Percentiles rank a stretch among this genome's conserved stretches.
These are phyloP conservation scores for Bothrops jararaca DNA, from an alignment of 2,113 vertebrate species.

Conservation along the genomic window DNA sequence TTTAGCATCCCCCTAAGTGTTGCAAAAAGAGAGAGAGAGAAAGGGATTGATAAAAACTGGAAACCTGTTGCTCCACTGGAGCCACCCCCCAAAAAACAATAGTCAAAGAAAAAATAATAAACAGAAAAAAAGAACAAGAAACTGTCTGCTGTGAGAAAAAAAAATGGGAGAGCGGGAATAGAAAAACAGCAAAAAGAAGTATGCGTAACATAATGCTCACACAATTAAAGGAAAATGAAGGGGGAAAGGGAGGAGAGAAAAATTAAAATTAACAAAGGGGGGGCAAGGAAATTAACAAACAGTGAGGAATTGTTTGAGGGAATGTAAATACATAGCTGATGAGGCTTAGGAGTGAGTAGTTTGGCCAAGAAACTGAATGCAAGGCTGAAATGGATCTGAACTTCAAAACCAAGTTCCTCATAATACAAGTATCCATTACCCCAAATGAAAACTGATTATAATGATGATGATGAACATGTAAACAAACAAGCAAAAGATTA, in stretches of 20 bases:
- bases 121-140: not conserved
- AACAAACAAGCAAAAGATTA: not conserved
- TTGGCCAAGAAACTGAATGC: not conserved
- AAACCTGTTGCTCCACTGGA: constrained; percentile 24
- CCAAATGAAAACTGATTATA: not conserved
- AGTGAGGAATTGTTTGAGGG: not conserved
- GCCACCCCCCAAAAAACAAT: constrained; percentile 45
- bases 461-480: not conserved
- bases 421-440: not conserved
- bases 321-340: not conserved
- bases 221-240: not conserved
- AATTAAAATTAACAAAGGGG: constrained; percentile 38
- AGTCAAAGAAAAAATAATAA: not conserved
- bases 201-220: constrained; percentile 20
- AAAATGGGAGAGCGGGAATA: not conserved
- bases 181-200: not conserved
- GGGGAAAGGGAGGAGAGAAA: constrained; percentile 14
- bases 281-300: constrained; percentile 23
- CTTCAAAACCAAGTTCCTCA: not conserved
- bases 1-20: constrained; percentile 53
- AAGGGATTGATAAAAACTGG: constrained; percentile 40
- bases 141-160: not conserved
- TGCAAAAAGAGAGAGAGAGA: constrained; percentile 32
- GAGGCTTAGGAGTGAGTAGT: not conserved
- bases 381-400: not conserved